Evolutionary conservation across 2,888 invertebrate species (phyloP).

Genomic region (Clitarchus hookeri): DNA sequence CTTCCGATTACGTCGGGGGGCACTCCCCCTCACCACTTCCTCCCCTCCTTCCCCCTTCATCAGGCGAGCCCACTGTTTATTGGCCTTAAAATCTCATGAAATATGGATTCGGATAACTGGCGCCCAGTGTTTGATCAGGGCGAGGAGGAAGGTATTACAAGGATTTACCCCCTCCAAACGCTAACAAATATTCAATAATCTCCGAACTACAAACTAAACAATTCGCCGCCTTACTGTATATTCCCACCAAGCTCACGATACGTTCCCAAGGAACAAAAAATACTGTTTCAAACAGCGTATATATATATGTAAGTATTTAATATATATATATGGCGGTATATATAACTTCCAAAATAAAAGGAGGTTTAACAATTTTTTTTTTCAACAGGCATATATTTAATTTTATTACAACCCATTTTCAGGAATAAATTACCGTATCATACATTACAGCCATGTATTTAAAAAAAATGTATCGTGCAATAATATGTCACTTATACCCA

Average conservation of each 20-base stretch:
- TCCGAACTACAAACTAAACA: constrained; percentile 2
- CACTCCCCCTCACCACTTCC: background rate
- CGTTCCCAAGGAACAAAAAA: background rate
- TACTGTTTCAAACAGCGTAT: background rate
- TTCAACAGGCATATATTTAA: no score
- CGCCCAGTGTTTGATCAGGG: background rate
- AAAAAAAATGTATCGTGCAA: no score
- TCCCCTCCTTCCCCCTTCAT: background rate
- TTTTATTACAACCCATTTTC: no score
- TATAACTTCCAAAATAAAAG: no score
- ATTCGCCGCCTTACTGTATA: background rate
- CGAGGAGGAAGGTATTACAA: background rate
- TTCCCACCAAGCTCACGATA: background rate
- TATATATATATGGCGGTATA: no score
- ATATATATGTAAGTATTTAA: no score
- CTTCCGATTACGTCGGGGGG: background rate
- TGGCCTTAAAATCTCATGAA: constrained; percentile 23
- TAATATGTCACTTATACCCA: no score
- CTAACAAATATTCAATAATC: constrained; percentile 14
- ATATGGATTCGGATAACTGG: constrained; percentile 21
- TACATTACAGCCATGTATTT: no score
- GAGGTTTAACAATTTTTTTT: no score
- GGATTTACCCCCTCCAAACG: background rate
- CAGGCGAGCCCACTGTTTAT: background rate
- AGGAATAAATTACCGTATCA: no score